Evolutionary conservation across 2,113 vertebrate genomes (phyloP).

Genomic region (Oreocharis arfaki): DNA sequence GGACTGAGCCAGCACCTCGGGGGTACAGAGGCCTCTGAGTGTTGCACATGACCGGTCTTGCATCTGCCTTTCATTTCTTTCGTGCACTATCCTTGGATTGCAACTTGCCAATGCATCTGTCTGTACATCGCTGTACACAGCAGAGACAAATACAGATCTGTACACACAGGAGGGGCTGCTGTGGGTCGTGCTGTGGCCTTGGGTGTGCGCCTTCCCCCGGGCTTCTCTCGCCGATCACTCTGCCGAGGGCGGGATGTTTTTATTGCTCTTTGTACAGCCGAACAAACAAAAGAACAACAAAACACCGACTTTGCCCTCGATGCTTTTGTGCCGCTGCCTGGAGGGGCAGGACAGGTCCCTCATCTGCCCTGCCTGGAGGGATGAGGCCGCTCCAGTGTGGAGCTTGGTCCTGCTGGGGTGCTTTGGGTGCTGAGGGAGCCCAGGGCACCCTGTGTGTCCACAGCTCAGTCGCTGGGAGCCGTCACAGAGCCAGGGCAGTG

Average conservation of each 20-base stretch:
- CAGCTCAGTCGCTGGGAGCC: neutral
- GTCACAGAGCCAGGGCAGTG: neutral
- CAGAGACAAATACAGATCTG: conserved; percentile 1
- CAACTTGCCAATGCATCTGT: conserved; percentile 57
- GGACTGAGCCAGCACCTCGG: neutral
- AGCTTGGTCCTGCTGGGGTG: neutral
- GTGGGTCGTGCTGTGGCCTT: neutral
- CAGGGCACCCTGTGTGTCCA: accelerated
- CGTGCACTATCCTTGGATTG: conserved; percentile 31
- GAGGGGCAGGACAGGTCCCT: neutral
- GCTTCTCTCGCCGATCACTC: neutral
- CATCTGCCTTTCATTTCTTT: conserved; percentile 48
- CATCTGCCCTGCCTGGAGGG: neutral
- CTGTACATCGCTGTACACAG: conserved; percentile 13
- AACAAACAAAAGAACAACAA: conserved; percentile 16
- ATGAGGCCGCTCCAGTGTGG: neutral
- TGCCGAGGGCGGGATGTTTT: conserved; percentile 20
- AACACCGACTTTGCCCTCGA: neutral
- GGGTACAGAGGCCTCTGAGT: neutral
- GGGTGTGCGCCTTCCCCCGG: neutral
- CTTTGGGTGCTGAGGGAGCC: neutral
- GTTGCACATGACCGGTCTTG: neutral
- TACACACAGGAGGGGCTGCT: neutral
- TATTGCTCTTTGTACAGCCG: conserved; percentile 36
- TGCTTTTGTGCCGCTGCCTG: neutral